Evolutionary conservation across 1,140 invertebrate species (phyloP).

Genomic region (Formica selysi): DNA sequence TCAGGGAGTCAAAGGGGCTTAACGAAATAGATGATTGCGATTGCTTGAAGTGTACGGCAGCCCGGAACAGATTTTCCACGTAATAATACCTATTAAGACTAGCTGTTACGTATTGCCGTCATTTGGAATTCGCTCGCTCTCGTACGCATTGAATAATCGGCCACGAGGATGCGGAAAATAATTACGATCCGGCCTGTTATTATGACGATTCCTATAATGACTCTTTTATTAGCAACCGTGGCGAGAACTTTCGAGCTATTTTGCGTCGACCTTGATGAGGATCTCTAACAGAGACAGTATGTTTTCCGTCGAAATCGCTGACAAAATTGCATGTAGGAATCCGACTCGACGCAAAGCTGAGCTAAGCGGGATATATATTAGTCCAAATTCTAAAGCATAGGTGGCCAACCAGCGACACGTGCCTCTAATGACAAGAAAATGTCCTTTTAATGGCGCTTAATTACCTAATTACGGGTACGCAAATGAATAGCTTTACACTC

Average conservation of each 20-base stretch:
- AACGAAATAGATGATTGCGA: slow-evolving; percentile 59
- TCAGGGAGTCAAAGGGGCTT: slow-evolving; percentile 60
- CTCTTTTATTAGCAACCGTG: background rate
- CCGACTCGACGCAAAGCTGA: background rate
- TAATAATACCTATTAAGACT: slow-evolving; percentile 55
- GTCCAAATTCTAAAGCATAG: background rate
- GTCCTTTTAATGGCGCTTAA: slow-evolving; percentile 22
- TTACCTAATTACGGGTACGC: slow-evolving; percentile 14
- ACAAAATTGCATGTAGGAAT: background rate
- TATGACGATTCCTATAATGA: background rate
- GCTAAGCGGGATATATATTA: background rate
- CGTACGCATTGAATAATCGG: slow-evolving; percentile 50
- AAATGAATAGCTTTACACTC: background rate
- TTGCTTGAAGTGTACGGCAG: slow-evolving; percentile 52
- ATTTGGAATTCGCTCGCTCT: slow-evolving; percentile 46
- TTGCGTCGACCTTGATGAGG: background rate
- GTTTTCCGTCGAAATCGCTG: background rate
- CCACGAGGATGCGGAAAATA: slow-evolving; percentile 59
- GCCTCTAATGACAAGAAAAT: slow-evolving; percentile 26
- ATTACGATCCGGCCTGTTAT: slow-evolving; percentile 48
- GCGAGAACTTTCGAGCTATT: background rate
- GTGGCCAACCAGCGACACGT: slow-evolving; percentile 25
- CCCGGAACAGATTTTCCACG: slow-evolving; percentile 41
- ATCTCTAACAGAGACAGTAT: background rate
- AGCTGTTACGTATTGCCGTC: slow-evolving; percentile 53